Evolutionary conservation across 2,888 invertebrate genomes (phyloP).

Genomic region (Ecliptopera silaceata): DNA sequence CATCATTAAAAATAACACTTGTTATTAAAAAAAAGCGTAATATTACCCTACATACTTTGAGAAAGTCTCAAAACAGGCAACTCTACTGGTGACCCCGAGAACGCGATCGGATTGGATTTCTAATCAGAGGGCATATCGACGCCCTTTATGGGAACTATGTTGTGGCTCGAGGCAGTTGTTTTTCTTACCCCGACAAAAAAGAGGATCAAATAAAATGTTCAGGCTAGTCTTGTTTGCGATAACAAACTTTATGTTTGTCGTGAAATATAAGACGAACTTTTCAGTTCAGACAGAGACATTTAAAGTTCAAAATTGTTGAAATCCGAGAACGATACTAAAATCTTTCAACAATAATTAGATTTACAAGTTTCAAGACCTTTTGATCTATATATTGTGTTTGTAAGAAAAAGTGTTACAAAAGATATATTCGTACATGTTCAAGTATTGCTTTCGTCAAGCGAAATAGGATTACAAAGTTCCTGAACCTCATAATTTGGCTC

Average conservation of each 20-base stretch:
- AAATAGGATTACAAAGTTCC: neutral
- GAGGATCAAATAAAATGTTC: constrained; percentile 15
- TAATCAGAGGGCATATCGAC: constrained; percentile 52
- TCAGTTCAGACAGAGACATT: neutral
- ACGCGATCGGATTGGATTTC: constrained; percentile 45
- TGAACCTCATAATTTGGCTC: constrained; percentile 5
- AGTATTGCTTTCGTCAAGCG: neutral
- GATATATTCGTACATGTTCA: neutral
- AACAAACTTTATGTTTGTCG: constrained; percentile 1
- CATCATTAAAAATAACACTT: neutral
- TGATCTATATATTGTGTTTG: too few species aligned
- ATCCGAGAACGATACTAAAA: neutral
- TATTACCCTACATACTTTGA: neutral
- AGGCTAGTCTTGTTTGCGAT: constrained; percentile 11
- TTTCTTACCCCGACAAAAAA: constrained; percentile 4
- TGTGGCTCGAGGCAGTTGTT: constrained; percentile 38
- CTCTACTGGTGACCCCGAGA: constrained; percentile 18
- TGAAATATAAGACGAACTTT: neutral
- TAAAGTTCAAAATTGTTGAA: neutral
- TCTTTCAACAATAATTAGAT: too few species aligned
- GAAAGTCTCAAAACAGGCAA: neutral
- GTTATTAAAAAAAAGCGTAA: neutral
- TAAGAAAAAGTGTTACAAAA: too few species aligned
- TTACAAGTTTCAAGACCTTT: too few species aligned
- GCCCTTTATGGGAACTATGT: constrained; percentile 44